Base-by-base conservation (phyloP, 2,888 invertebrate genomes). In the Penaeus monodon region DNA sequence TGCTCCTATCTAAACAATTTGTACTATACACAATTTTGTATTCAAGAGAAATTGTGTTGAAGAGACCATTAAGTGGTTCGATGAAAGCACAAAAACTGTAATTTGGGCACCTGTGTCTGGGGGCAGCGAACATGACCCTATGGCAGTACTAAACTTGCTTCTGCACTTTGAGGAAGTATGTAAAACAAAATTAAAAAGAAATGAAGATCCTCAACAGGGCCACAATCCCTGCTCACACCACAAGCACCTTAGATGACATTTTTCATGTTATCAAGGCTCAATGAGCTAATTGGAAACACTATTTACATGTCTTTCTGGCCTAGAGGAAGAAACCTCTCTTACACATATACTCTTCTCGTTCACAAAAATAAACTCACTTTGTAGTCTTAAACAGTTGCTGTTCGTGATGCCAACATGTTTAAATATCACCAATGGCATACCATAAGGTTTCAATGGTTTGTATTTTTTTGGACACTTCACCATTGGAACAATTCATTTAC, bases 341-440 rank as follows among this genome's bases (percentile, higher is more conserved):
- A 33, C 84, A 79, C 82, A 85, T 80, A 85, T 85, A 85, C 57
- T 57, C 77, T 80, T 20, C 29, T 81, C 81, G 33, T 77, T 81
- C 81, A 81, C 65, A 86, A 86, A 86, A 86, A 86, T 86, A 86
- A 86, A 86, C 86, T 86, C 82, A 85, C 85, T 85, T 85, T 85
- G 80, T 85, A 85, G 68, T 81, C 77, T 78, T 81, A 86, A 86
- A 86, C 27, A 63, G 81, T 82, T 76, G 77, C 68, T 78, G 64
- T 64, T 86, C 57, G 44, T 86, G 86, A 86, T 81, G 74, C 78
- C 78, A 84, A 84, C 78, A 84, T 24, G 49, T 49, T 65, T 84
- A 84, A 76, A 86, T 86, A 82, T 86, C 86, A 81, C 81, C 81
- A 86, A 86, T 81, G 81, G 80, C 68, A 77, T 76, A 73, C 22